Evolutionary conservation across 2,888 invertebrate genomes (phyloP).

Genomic region (Euzophera pinguis): DNA sequence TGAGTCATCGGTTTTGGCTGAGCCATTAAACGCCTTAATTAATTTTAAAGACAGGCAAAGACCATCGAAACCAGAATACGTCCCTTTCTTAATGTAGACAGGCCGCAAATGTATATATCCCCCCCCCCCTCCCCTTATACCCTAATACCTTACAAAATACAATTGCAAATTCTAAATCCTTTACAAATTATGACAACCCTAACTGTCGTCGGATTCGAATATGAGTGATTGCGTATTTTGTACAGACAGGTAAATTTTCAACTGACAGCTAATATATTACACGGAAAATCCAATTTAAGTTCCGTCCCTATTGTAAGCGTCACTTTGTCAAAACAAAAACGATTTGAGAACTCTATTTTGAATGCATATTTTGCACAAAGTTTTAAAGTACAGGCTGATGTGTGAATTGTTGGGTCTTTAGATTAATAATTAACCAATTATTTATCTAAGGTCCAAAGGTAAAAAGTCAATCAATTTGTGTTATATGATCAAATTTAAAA

Average conservation of each 20-base stretch:
- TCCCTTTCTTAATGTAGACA: too few species aligned
- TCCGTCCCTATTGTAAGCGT: not conserved
- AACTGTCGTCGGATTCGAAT: not conserved
- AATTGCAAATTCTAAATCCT: not conserved
- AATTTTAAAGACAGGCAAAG: too few species aligned
- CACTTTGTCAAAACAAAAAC: not conserved
- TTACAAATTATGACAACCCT: not conserved
- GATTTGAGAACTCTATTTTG: not conserved
- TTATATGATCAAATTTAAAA: too few species aligned
- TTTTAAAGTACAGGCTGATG: not conserved
- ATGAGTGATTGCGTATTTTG: conserved; percentile 3
- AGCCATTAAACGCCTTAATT: too few species aligned
- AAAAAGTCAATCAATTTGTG: too few species aligned
- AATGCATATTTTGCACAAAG: not conserved
- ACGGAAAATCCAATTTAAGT: conserved; percentile 12
- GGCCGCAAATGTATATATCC: too few species aligned
- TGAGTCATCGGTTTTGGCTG: too few species aligned
- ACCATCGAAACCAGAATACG: too few species aligned
- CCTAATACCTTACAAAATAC: not conserved
- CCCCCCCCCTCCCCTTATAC: too few species aligned
- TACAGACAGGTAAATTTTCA: not conserved
- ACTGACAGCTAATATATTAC: conserved; percentile 10
- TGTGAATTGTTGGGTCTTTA: too few species aligned
- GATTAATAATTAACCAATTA: too few species aligned
- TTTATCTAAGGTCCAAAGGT: too few species aligned